phyloP scores from a whole-genome alignment of 2,113 vertebrate species.

The Ramphastos sulfuratus region DNA sequence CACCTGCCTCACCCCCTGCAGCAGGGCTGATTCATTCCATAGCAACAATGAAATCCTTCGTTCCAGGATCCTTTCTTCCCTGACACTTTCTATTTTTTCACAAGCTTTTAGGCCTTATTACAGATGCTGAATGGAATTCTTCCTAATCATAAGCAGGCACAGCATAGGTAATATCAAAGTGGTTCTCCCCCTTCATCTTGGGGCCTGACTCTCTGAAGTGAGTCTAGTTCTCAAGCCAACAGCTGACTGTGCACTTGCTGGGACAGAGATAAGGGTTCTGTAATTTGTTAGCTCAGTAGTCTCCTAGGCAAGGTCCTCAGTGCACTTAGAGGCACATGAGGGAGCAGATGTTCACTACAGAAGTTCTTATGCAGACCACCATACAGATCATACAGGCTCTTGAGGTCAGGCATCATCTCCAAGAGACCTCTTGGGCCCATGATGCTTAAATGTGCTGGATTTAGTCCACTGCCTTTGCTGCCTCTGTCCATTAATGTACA shows the following conservation, averaged over 20 bases:
- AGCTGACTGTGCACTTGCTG: background rate
- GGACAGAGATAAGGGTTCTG: background rate
- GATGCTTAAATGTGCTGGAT: background rate
- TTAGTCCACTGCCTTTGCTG: background rate
- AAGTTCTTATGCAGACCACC: background rate
- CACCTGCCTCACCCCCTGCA: background rate
- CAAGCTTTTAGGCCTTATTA: background rate
- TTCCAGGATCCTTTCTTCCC: background rate
- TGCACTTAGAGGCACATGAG: background rate
- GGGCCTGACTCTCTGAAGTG: background rate
- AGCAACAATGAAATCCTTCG: background rate
- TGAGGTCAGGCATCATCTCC: background rate
- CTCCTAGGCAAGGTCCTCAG: background rate
- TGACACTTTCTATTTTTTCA: background rate
- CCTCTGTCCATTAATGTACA: background rate
- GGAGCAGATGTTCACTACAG: accelerated
- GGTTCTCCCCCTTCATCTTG: background rate
- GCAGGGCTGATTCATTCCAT: background rate
- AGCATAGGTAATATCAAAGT: background rate
- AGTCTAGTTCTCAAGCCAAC: background rate
- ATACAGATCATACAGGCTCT: background rate
- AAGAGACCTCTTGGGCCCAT: background rate
- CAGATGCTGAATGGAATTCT: background rate
- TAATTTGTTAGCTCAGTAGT: background rate
- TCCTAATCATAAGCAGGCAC: background rate